Evolutionary conservation across 2,113 vertebrate species (phyloP).

Genomic region (Chloebia gouldiae): DNA sequence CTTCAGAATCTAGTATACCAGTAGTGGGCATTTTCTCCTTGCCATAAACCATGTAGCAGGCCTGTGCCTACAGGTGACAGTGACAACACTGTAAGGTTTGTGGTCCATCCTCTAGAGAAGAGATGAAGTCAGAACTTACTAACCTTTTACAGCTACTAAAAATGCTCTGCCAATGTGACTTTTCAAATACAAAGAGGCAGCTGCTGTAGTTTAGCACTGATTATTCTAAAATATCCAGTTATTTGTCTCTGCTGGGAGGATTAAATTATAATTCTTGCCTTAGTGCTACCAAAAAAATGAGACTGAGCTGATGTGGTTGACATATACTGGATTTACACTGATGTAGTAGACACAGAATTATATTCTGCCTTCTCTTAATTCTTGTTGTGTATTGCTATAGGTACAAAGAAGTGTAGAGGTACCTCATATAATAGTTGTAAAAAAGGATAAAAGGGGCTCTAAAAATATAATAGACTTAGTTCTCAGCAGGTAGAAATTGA

Average conservation of each 20-base stretch:
- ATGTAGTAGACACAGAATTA: background rate
- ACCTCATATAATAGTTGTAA: background rate
- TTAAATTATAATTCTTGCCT: background rate
- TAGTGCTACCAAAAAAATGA: background rate
- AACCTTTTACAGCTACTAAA: background rate
- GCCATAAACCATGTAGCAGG: background rate
- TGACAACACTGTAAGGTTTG: background rate
- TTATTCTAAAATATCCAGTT: background rate
- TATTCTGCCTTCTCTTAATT: background rate
- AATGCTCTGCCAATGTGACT: background rate
- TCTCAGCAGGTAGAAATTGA: background rate
- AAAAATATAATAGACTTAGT: conserved; percentile 7
- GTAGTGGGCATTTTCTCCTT: background rate
- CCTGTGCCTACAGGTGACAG: background rate
- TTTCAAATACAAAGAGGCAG: background rate
- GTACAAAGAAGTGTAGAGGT: background rate
- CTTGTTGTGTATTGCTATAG: background rate
- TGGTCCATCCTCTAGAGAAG: background rate
- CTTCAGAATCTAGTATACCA: background rate
- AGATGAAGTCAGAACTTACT: background rate
- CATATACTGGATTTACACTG: background rate
- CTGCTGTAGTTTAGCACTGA: background rate
- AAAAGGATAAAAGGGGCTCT: background rate
- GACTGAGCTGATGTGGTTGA: background rate
- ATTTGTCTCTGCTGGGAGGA: background rate